Percentiles rank a stretch among this genome's conserved stretches.
Evolutionary conservation across 2,113 vertebrate genomes (phyloP).

Genomic region (Circaetus cinerascens): DNA sequence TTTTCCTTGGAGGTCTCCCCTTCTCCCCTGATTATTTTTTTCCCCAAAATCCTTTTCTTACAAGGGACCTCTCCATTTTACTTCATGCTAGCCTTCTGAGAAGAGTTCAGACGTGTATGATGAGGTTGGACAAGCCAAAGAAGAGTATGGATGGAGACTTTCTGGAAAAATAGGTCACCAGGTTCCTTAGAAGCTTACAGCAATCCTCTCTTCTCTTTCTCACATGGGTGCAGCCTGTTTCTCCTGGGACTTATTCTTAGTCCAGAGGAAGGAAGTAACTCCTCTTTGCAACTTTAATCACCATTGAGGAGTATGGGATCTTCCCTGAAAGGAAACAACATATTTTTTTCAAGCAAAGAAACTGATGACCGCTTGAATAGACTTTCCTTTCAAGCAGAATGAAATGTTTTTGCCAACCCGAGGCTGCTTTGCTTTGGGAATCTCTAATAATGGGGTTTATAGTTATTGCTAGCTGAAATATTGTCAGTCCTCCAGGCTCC

Average conservation of each 20-base stretch:
- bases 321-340: not conserved
- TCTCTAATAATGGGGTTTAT: not conserved
- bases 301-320: not conserved
- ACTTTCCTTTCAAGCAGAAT: not conserved
- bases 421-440: not conserved
- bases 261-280: not conserved
- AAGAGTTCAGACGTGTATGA: not conserved
- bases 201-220: not conserved
- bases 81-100: not conserved
- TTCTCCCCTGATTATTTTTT: not conserved
- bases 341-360: not conserved
- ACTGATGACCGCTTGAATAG: not conserved
- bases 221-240: not conserved
- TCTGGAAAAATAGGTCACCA: not conserved
- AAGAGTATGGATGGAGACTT: not conserved
- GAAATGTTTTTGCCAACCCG: not conserved
- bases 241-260: not conserved
- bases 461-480: not conserved
- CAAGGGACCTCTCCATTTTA: not conserved
- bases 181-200: not conserved
- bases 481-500: not conserved
- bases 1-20: not conserved
- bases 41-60: not conserved
- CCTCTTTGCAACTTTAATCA: not conserved
- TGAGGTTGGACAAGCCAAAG: not conserved